Conservation (phyloP, 2,113 vertebrate species). For the Dromiciops gliroides region DNA sequence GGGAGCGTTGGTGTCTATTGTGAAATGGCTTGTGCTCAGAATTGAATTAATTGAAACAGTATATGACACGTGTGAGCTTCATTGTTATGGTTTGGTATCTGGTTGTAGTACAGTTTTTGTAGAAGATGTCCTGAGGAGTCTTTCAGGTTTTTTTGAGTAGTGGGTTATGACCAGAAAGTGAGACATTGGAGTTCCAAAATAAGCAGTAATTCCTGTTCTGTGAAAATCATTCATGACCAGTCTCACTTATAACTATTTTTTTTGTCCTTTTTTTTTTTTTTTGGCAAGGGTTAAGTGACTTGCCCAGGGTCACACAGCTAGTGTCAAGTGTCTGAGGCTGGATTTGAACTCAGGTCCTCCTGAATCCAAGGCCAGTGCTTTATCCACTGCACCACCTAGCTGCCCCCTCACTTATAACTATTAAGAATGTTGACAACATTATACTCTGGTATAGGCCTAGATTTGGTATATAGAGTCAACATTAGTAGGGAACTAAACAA, state of each 20-base stretch:
- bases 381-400: no score
- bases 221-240: slow-evolving; percentile 20
- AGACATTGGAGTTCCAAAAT: slow-evolving; percentile 14
- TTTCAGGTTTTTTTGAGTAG: slow-evolving; percentile 29
- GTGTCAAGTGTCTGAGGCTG: no score
- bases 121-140: slow-evolving; percentile 25
- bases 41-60: slow-evolving; percentile 33
- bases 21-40: slow-evolving; percentile 36
- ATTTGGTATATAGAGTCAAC: slow-evolving; percentile 25
- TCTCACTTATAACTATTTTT: slow-evolving; percentile 29
- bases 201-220: slow-evolving; percentile 14
- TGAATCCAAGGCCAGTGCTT: no score
- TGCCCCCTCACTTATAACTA: slow-evolving; percentile 40
- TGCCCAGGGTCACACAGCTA: no score
- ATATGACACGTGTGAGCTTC: slow-evolving; percentile 28
- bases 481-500: neutral
- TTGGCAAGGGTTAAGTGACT: no score
- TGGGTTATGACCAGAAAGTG: neutral
- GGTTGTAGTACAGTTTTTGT: neutral
- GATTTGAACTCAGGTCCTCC: no score
- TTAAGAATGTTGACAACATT: neutral
- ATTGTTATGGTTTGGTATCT: slow-evolving; percentile 12
- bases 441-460: neutral
- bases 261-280: no score
- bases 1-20: neutral